phyloP scores from a whole-genome alignment of 2,888 invertebrate species.

The Chloromyia formosa region DNA sequence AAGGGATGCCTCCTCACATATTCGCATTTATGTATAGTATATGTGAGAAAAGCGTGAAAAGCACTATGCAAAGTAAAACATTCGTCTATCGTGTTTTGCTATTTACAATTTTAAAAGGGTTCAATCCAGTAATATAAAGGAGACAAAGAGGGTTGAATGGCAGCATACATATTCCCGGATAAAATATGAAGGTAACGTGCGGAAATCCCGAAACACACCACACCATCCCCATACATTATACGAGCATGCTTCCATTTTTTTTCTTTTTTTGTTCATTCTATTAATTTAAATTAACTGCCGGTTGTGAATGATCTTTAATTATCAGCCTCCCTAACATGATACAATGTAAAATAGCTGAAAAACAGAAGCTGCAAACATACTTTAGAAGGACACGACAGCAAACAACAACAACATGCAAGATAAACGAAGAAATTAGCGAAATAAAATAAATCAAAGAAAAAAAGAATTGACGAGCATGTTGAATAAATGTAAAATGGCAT shows the following conservation, averaged over 20 bases:
- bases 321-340: constrained; percentile 48
- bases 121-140: constrained; percentile 17
- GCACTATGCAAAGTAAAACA: constrained; percentile 1
- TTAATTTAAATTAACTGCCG: constrained; percentile 53
- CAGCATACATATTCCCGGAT: constrained; percentile 15
- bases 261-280: constrained; percentile 47
- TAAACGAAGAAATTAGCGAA: constrained; percentile 17
- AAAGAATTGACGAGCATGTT: constrained; percentile 1
- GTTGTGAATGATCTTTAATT: constrained; percentile 51
- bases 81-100: constrained; percentile 32
- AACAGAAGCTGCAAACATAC: constrained; percentile 17
- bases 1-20: constrained; percentile 43
- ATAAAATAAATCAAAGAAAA: neutral
- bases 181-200: constrained; percentile 46
- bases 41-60: no score
- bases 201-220: constrained; percentile 45
- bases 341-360: constrained; percentile 37
- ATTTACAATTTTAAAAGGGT: constrained; percentile 38
- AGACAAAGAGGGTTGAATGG: constrained; percentile 1
- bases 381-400: constrained; percentile 4
- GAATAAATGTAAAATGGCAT: constrained; percentile 30
- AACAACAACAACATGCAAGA: neutral
- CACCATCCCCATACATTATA: constrained; percentile 2
- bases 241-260: constrained; percentile 20
- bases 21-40: neutral